Conservation (phyloP, 2,888 invertebrate genomes). For the Chaitophorus viminalis region DNA sequence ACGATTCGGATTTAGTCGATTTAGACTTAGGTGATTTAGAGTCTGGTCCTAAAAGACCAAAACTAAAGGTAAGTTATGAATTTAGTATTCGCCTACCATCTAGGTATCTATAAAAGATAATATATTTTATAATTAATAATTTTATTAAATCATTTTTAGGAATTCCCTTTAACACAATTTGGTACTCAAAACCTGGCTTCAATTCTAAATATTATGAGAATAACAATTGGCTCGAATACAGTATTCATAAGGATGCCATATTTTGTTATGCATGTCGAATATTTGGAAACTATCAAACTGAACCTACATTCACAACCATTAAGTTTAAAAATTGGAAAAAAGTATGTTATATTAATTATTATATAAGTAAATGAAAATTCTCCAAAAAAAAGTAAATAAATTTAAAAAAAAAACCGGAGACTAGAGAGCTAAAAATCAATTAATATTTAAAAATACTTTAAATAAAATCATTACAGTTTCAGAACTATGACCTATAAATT, state of each 20-base stretch:
- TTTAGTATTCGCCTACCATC: neutral
- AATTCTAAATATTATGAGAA: constrained; percentile 28
- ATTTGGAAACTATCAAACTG: constrained; percentile 25
- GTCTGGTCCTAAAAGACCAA: constrained; percentile 27
- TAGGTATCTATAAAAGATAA: neutral
- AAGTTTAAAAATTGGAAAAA: constrained; percentile 19
- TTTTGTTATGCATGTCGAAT: constrained; percentile 30
- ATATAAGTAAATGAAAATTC: too few relatives aligned
- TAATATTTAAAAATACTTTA: too few relatives aligned
- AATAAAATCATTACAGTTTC: too few relatives aligned
- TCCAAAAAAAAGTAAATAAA: too few relatives aligned
- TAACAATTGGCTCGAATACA: constrained; percentile 28
- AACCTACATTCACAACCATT: constrained; percentile 24
- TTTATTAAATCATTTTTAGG: constrained; percentile 13
- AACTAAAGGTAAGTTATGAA: constrained; percentile 22
- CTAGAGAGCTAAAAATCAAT: too few relatives aligned
- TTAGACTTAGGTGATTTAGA: constrained; percentile 25
- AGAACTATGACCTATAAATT: too few relatives aligned
- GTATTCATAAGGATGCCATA: constrained; percentile 9
- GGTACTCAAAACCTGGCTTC: constrained; percentile 10
- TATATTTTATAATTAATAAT: constrained; percentile 39
- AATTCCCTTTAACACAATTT: constrained; percentile 26
- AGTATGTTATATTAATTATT: neutral
- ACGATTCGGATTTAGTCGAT: neutral
- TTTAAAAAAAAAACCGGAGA: too few relatives aligned